A percentile compares a stretch with the other conserved stretches of the same genome.
Evolutionary conservation across 2,797 vertebrate genomes (phyloP).

Genomic region (Ara ararauna): DNA sequence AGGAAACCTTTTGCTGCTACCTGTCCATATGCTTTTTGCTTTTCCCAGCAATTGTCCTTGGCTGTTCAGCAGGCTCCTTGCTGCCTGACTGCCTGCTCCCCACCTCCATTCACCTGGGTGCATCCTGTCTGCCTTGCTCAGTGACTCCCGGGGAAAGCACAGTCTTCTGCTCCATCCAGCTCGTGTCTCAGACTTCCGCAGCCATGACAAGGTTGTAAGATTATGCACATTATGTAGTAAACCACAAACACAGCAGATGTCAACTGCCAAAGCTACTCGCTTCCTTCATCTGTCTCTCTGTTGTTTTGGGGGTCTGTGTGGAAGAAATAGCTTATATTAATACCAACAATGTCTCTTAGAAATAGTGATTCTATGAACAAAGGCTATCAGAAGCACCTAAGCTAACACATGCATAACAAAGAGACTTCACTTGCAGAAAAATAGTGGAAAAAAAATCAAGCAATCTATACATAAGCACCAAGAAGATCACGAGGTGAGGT

Average conservation of each 20-base stretch:
- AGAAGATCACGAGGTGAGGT: neutral
- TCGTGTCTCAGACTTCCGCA: neutral
- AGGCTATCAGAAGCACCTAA: neutral
- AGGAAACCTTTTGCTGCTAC: neutral
- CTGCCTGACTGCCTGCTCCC: neutral
- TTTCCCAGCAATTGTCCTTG: neutral
- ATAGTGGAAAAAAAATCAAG: neutral
- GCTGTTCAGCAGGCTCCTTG: neutral
- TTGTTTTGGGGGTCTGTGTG: neutral
- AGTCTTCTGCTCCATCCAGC: neutral
- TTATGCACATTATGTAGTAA: fast-evolving
- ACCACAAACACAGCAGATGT: neutral
- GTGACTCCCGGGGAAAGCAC: neutral
- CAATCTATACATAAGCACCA: neutral
- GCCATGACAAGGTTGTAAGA: neutral
- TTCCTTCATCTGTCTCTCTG: neutral
- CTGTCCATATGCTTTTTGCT: neutral
- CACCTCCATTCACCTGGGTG: neutral
- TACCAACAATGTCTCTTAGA: neutral
- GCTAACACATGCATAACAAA: neutral
- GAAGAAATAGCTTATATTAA: neutral
- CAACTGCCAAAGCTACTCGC: neutral
- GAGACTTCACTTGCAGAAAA: neutral
- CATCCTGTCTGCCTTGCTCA: neutral
- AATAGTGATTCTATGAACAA: neutral